These are phyloP conservation scores for Phalacrocorax carbo DNA, from an alignment of 2,113 vertebrate genomes.

Conservation along the genomic window DNA sequence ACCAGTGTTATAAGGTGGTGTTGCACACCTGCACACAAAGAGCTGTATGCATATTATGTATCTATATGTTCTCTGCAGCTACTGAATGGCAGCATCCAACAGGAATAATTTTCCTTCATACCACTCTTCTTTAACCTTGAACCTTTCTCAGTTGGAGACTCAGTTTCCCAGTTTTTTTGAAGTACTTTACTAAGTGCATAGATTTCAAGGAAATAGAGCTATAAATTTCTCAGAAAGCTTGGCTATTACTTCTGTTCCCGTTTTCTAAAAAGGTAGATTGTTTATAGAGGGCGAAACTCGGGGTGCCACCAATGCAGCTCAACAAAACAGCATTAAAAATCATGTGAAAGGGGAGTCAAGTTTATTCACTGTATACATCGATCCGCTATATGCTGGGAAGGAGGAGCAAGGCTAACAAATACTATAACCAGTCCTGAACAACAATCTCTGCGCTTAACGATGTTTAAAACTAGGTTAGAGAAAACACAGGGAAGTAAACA, in stretches of 20 bases:
- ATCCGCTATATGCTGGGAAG: background rate
- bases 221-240: background rate
- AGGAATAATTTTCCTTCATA: background rate
- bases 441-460: background rate
- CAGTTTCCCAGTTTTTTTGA: background rate
- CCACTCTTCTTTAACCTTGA: background rate
- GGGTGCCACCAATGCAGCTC: background rate
- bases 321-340: background rate
- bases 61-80: background rate
- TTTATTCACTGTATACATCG: background rate
- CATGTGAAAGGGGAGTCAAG: background rate
- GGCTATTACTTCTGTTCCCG: background rate
- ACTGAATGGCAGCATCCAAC: background rate
- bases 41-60: background rate
- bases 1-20: background rate
- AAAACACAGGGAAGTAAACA: conserved; percentile 18
- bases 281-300: background rate
- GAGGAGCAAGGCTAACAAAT: background rate
- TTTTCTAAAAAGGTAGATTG: background rate
- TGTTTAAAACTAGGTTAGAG: conserved; percentile 30
- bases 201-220: background rate
- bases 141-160: background rate
- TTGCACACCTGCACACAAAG: background rate
- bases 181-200: background rate
- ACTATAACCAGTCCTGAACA: background rate